These are phyloP conservation scores for Balaenoptera acutorostrata DNA, from an alignment of 2,113 vertebrate genomes.

Conservation along the genomic window DNA sequence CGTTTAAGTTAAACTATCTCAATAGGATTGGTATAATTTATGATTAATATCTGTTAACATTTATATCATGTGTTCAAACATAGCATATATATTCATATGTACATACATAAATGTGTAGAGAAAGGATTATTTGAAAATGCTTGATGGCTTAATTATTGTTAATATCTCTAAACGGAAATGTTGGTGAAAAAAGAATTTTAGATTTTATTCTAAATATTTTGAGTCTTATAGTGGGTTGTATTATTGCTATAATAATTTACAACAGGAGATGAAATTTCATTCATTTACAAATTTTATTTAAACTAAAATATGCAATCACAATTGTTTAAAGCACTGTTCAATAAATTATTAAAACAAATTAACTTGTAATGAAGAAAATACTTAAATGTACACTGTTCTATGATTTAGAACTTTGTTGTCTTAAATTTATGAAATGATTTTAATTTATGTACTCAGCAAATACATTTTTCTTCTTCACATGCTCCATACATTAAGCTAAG, in stretches of 20 bases:
- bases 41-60: constrained; percentile 26
- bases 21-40: constrained; percentile 51
- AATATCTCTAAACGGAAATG: neutral
- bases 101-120: neutral
- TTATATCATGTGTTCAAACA: neutral
- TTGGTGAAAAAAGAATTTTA: neutral
- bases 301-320: neutral
- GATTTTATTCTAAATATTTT: constrained; percentile 1
- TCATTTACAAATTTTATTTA: constrained; percentile 6
- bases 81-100: neutral
- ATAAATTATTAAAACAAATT: neutral
- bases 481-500: neutral
- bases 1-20: constrained; percentile 66
- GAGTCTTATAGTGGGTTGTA: neutral
- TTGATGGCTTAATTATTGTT: neutral
- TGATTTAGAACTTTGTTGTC: neutral
- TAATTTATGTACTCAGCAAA: neutral
- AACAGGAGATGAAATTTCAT: neutral
- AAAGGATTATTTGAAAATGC: neutral
- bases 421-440: constrained; percentile 12
- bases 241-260: constrained; percentile 3
- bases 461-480: neutral
- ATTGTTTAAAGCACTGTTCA: neutral
- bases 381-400: neutral
- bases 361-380: neutral